Evolutionary conservation across 2,797 vertebrate genomes (phyloP).

Genomic region (Sciurus carolinensis): DNA sequence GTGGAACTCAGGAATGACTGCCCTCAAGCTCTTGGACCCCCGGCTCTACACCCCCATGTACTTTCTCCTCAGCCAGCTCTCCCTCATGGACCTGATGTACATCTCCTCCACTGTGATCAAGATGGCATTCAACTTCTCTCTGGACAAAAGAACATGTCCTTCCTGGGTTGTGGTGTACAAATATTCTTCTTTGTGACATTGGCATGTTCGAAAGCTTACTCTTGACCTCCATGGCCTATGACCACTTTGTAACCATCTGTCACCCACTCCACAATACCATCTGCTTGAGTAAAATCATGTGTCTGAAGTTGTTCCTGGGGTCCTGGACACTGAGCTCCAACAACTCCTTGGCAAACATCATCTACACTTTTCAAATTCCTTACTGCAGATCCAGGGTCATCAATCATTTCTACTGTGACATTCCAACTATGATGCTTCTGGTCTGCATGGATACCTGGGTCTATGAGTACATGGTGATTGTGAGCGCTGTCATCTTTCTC

Average conservation of each 20-base stretch:
- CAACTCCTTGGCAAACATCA: slow-evolving; percentile 51
- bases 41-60: no score
- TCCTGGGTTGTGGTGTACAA: slow-evolving; percentile 52
- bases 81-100: no score
- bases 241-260: slow-evolving; percentile 55
- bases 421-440: slow-evolving; percentile 61
- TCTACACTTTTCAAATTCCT: slow-evolving; percentile 52
- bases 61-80: no score
- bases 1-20: no score
- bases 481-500: slow-evolving; percentile 53
- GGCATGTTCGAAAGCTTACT: slow-evolving; percentile 61
- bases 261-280: slow-evolving; percentile 40
- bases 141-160: slow-evolving; percentile 52
- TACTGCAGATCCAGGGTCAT: slow-evolving; percentile 40
- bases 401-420: slow-evolving; percentile 60
- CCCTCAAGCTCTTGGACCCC: no score
- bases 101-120: background rate
- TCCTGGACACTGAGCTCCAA: slow-evolving; percentile 48
- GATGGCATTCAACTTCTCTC: slow-evolving; percentile 31
- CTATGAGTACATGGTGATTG: slow-evolving; percentile 59
- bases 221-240: slow-evolving; percentile 56
- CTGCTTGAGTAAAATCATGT: slow-evolving; percentile 1
- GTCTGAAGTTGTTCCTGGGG: slow-evolving; percentile 9
- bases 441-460: slow-evolving; percentile 65
- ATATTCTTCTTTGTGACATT: slow-evolving; percentile 61